phyloP scores from a whole-genome alignment of 2,797 vertebrate species.

The Acrossocheilus wenchowensis region DNA sequence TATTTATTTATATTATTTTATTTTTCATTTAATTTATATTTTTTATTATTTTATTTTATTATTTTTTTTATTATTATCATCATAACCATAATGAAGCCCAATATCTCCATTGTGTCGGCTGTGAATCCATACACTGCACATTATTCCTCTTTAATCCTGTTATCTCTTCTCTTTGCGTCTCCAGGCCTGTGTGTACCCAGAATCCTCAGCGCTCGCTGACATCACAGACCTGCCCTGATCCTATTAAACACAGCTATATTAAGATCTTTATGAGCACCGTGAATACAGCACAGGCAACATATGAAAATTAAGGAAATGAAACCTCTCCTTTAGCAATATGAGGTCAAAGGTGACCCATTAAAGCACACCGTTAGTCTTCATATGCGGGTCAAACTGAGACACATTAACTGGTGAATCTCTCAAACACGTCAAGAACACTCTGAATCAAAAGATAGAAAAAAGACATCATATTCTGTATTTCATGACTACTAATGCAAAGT shows the following conservation, averaged over 20 bases:
- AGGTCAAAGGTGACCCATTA: not conserved
- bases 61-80: not conserved
- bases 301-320: not conserved
- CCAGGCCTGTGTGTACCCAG: not conserved
- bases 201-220: conserved; percentile 17
- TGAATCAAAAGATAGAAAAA: not conserved
- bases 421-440: not conserved
- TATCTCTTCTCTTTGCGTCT: not conserved
- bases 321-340: too few relatives aligned
- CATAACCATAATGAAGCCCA: not conserved
- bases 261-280: conserved; percentile 3
- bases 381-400: not conserved
- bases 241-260: conserved; percentile 36
- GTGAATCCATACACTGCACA: not conserved
- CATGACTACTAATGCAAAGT: not conserved
- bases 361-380: not conserved
- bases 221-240: conserved; percentile 25
- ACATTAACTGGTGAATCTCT: not conserved
- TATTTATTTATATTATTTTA: too few relatives aligned
- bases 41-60: too few relatives aligned
- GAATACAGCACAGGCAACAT: not conserved
- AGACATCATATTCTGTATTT: not conserved
- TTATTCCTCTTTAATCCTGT: conserved; percentile 24
- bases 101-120: not conserved
- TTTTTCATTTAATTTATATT: too few relatives aligned